A percentile compares a stretch with the other conserved stretches of the same genome.
These are phyloP conservation scores for Hemibates koningsi DNA, from an alignment of 2,113 vertebrate species.

Conservation along the genomic window DNA sequence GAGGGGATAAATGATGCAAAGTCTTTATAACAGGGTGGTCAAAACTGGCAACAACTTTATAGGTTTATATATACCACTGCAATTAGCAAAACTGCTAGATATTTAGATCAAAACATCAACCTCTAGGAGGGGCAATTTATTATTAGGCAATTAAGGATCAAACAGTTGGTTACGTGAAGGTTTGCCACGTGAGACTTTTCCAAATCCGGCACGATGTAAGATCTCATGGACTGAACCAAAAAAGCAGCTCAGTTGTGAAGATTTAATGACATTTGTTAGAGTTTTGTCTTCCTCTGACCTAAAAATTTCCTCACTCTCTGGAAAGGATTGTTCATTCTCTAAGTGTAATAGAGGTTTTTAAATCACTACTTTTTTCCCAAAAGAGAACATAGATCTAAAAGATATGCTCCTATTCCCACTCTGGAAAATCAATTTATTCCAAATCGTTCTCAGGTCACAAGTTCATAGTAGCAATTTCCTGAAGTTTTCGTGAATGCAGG, in stretches of 20 bases:
- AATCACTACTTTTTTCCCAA: slow-evolving; percentile 4
- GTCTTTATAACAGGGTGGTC: neutral
- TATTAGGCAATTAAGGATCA: neutral
- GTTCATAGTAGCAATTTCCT: slow-evolving; percentile 15
- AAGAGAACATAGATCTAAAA: neutral
- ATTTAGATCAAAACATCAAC: neutral
- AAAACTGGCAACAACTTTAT: neutral
- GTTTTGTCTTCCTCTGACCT: neutral
- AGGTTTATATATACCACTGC: neutral
- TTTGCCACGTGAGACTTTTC: neutral
- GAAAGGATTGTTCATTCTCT: slow-evolving; percentile 19
- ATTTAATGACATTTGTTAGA: neutral
- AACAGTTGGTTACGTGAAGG: neutral
- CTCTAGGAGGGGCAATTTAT: neutral
- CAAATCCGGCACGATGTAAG: neutral
- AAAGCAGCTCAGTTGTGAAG: neutral
- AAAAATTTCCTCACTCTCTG: neutral
- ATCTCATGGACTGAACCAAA: neutral
- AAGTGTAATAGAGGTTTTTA: slow-evolving; percentile 12
- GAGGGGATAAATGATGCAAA: neutral
- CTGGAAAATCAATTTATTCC: neutral
- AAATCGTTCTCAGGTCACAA: neutral
- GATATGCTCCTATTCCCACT: neutral
- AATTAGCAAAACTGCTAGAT: neutral
- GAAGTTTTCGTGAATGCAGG: neutral